Base-by-base conservation (phyloP, 2,888 invertebrate genomes). In the Eupithecia abbreviata region DNA sequence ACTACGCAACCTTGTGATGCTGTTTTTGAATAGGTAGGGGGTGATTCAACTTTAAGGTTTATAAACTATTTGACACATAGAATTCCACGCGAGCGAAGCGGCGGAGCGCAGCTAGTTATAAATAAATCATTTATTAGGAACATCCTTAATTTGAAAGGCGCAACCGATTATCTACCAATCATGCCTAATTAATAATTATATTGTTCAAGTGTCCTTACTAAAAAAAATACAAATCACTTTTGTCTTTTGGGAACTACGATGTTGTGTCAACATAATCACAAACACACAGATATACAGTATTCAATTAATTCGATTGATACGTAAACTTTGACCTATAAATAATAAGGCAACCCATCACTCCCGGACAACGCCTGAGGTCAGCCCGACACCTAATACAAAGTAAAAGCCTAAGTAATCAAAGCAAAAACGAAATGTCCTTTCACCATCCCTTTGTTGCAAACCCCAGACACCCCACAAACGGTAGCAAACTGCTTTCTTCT, bases 401-500 rank as follows among this genome's bases (percentile, higher is more conserved):
- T 66, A 7, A 10, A 62, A 62, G 4, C n/a, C 10, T n/a, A 58
- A 58, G 58, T 18, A 58, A 18, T 10, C 10, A 58, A 58, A 30
- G 30, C 30, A 12, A 62, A 62, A 62, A 30, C 30, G 30, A 58
- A 58, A 58, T 62, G 62, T 62, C 62, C 62, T 62, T 62, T 62
- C 62, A 12, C 62, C 62, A 62, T 62, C 18, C 30, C 18, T 9
- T 62, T 62, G 62, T 62, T 68, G 45, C 10, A 7, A n/a, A 43
- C 42, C 42, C n/a, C 43, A 43, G n/a, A 7, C 66, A 7, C 62
- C n/a, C 15, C 13, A 41, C 18, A 30, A 47, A 68, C 68, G 42
- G 78, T 74, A 76, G 73, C 75, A 2, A 66, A 51, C 5, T 66
- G 30, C 68, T 74, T 76, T 72, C 71, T 72, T 68, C 67, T 68